phyloP scores from a whole-genome alignment of 2,113 vertebrate genomes.

The Rissa tridactyla region DNA sequence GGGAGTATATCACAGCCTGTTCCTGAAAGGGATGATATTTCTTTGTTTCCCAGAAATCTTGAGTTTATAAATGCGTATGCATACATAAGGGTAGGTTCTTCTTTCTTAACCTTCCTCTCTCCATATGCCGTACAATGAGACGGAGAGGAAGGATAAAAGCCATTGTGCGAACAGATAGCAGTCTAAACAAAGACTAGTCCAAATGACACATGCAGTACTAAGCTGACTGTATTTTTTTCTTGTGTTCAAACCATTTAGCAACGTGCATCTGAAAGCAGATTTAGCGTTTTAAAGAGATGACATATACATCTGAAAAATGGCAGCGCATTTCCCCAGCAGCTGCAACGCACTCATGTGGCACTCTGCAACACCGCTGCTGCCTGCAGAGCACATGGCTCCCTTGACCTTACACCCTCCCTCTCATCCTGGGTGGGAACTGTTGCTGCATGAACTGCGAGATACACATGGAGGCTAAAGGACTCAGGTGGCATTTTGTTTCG shows the following conservation, averaged over 20 bases:
- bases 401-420: not conserved
- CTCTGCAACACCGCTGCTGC: not conserved
- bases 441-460: not conserved
- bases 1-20: not conserved
- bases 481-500: constrained; percentile 22
- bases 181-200: not conserved
- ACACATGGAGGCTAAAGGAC: not conserved
- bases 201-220: not conserved
- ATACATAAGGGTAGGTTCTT: not conserved
- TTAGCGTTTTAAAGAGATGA: not conserved
- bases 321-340: not conserved
- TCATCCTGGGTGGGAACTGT: not conserved
- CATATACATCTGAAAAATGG: not conserved
- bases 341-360: constrained; percentile 21
- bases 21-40: not conserved
- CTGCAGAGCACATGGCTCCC: constrained; percentile 19
- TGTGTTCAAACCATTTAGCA: not conserved
- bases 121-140: not conserved
- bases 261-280: not conserved
- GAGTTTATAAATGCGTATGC: not conserved
- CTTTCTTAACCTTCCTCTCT: not conserved
- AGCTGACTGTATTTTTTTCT: not conserved
- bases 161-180: not conserved
- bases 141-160: not conserved
- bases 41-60: not conserved